These are phyloP conservation scores for Campopleginae sp. DNA, from an alignment of 2,888 invertebrate species.

Conservation along the genomic window DNA sequence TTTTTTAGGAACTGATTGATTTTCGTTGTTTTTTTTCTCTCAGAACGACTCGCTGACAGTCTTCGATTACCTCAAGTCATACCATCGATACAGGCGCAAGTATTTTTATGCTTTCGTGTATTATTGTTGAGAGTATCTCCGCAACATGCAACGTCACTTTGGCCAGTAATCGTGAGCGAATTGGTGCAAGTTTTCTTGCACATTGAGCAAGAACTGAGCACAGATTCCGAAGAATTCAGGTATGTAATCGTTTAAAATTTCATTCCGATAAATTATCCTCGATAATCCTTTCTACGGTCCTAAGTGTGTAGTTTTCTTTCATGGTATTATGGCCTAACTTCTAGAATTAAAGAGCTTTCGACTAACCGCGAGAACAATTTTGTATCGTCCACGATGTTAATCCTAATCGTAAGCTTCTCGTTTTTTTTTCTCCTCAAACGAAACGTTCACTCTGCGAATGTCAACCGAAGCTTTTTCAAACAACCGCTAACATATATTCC, in stretches of 20 bases:
- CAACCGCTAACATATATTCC: conserved; percentile 10
- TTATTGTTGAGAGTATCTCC: conserved; percentile 93
- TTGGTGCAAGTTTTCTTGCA: conserved; percentile 94
- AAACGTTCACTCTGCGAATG: conserved; percentile 2
- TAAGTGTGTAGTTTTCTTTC: conserved; percentile 41
- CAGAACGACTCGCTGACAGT: conserved; percentile 94
- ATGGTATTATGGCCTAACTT: conserved; percentile 32
- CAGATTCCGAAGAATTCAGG: conserved; percentile 92
- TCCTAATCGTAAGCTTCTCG: conserved; percentile 13
- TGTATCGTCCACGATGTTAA: conserved; percentile 28
- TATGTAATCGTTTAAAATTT: conserved; percentile 79
- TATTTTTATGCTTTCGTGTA: conserved; percentile 95
- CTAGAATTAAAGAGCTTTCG: conserved; percentile 38
- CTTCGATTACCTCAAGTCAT: conserved; percentile 90
- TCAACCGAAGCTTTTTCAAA: neutral
- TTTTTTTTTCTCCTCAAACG: neutral
- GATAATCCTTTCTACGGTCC: conserved; percentile 35
- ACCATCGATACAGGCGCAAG: conserved; percentile 92
- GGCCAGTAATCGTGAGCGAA: conserved; percentile 97
- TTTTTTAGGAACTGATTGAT: neutral
- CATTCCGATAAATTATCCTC: neutral
- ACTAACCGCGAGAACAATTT: conserved; percentile 28
- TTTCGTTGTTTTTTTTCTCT: conserved; percentile 68
- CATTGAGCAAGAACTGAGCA: conserved; percentile 92
- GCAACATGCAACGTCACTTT: conserved; percentile 93